A percentile compares a stretch with the other conserved stretches of the same genome.
phyloP scores from a whole-genome alignment of 30 jellyfish, hydroid and myxozoan genomes.

The Turritopsis rubra region DNA sequence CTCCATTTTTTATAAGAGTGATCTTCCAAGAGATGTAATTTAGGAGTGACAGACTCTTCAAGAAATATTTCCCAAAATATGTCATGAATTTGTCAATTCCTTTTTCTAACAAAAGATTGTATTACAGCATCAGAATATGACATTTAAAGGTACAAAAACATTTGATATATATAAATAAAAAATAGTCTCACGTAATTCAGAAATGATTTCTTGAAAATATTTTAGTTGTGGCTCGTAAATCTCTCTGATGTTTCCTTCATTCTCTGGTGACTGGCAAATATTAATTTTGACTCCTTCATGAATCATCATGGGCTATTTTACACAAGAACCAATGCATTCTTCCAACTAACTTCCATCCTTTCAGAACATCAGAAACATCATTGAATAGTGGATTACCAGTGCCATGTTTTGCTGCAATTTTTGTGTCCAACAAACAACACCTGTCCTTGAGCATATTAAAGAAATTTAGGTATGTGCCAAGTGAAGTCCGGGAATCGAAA shows the following conservation, averaged over 20 bases:
- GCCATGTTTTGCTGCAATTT: neutral
- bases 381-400: neutral
- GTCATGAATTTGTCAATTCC: no score
- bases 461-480: neutral
- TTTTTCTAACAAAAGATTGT: no score
- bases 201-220: neutral
- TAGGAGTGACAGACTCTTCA: no score
- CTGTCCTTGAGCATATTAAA: neutral
- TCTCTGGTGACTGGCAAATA: neutral
- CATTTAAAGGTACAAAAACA: no score
- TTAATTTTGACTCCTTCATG: neutral
- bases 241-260: neutral
- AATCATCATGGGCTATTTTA: neutral
- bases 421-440: neutral
- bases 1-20: no score
- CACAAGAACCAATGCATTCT: neutral
- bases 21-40: no score
- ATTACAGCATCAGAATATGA: no score
- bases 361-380: neutral
- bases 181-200: no score
- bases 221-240: neutral
- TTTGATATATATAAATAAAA: no score
- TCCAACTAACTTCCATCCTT: neutral
- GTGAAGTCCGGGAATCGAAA: neutral
- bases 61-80: no score